Evolutionary conservation across 2,113 vertebrate genomes (phyloP), one percentile per base, ranked within the genome.

Genomic region (Pipra filicauda): DNA sequence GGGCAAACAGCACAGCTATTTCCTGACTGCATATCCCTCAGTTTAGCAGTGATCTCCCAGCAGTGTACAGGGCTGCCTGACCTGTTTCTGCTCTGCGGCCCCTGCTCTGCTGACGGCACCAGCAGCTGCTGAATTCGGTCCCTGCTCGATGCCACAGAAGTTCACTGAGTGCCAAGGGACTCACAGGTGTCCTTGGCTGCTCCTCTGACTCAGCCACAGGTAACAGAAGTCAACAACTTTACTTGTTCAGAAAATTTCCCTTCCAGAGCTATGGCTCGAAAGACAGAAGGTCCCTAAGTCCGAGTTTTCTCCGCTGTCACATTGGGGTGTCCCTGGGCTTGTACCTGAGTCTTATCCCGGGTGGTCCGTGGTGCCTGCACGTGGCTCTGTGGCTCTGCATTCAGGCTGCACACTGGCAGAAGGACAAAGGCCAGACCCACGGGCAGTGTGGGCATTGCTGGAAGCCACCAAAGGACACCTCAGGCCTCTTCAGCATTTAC

Each of bases 341-440:
- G 35, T 3, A 35, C 33, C 62, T 15, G 15, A 12, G 49, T 43
- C 31, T 26, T 9, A 3, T 1, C 37, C 62, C n/a, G 44, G n/a
- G 4, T 4, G 76, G 37, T 8, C 51, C 48, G 7, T 2, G 2
- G 13, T 35, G 39, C 33, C 44, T 48, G 11, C 57, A 13, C 18
- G 39, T 6, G 3, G 44, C 37, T 71, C 0, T 41, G 39, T 6
- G 3, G 44, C 37, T 71, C 0, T 41, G 30, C 1, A 3, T 37
- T 35, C 31, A 17, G 20, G 39, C 15, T 52, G 51, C 49, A 51
- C 49, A 2, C 49, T 51, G 49, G 24, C 49, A 51, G 49, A 28
- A 27, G 27, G 26, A 52, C 51, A 52, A 28, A 39, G 69, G 18
- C 26, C 70, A n/a, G 57, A 11, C 44, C 39, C 49, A 6, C 8